These are phyloP conservation scores for Galaxea fascicularis DNA, from an alignment of 92 coral and sea anemone genomes.

Conservation along the genomic window DNA sequence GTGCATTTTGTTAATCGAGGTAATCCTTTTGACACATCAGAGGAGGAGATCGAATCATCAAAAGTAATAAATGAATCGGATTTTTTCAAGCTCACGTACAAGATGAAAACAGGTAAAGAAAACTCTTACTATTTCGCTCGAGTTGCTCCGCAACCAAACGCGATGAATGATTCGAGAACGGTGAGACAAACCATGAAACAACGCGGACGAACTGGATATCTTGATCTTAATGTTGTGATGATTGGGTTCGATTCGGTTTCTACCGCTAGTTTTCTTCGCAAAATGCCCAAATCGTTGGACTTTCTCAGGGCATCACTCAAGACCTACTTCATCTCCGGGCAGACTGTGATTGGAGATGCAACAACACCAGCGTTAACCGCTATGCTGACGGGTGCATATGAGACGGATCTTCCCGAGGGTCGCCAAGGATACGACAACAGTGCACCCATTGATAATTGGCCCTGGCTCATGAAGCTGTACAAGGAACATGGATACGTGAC, in stretches of 20 bases:
- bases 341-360: slow-evolving; percentile 86
- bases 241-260: slow-evolving; percentile 88
- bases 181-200: slow-evolving; percentile 34
- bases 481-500: slow-evolving; percentile 83
- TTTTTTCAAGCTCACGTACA: slow-evolving; percentile 70
- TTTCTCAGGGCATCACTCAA: slow-evolving; percentile 66
- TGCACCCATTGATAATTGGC: slow-evolving; percentile 86
- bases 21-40: slow-evolving; percentile 31
- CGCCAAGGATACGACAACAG: slow-evolving; percentile 71
- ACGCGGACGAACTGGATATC: slow-evolving; percentile 6
- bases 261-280: slow-evolving; percentile 80
- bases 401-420: slow-evolving; percentile 80
- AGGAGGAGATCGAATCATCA: slow-evolving; percentile 26
- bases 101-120: slow-evolving; percentile 25
- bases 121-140: slow-evolving; percentile 58
- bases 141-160: slow-evolving; percentile 56
- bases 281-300: slow-evolving; percentile 77
- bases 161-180: slow-evolving; percentile 26
- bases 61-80: slow-evolving; percentile 65
- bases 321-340: slow-evolving; percentile 80
- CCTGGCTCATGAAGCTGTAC: slow-evolving; percentile 88
- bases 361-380: slow-evolving; percentile 97
- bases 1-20: slow-evolving; percentile 26
- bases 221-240: slow-evolving; percentile 77
- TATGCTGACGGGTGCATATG: slow-evolving; percentile 83